Conservation (phyloP, 2,113 vertebrate species). For the Glaucidium brasilianum region DNA sequence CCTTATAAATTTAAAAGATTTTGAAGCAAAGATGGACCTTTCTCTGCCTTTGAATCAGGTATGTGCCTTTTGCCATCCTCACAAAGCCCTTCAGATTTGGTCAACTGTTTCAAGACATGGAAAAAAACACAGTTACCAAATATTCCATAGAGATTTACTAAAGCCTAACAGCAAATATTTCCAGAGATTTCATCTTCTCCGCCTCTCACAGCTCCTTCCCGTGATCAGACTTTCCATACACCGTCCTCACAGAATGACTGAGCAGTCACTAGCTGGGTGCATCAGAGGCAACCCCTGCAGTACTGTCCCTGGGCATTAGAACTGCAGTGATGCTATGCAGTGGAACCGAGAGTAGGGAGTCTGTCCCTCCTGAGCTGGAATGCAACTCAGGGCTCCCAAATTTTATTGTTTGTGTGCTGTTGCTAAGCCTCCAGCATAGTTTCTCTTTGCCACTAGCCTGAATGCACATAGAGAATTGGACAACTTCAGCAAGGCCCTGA, state of each 20-base stretch:
- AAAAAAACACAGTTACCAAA: slow-evolving; percentile 33
- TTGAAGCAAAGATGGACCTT: background rate
- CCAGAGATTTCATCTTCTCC: slow-evolving; percentile 55
- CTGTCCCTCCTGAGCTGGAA: background rate
- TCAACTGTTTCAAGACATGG: background rate
- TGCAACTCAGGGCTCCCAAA: background rate
- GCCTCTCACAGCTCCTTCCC: background rate
- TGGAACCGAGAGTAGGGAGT: accelerated
- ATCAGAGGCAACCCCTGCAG: background rate
- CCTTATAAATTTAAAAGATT: background rate
- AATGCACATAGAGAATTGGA: background rate
- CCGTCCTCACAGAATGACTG: background rate
- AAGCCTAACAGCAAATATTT: slow-evolving; percentile 53
- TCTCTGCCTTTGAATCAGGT: slow-evolving; percentile 2
- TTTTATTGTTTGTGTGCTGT: background rate
- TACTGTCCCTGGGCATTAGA: background rate
- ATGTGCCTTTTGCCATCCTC: background rate
- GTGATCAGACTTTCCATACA: slow-evolving; percentile 44
- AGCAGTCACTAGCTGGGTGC: background rate
- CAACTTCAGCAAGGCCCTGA: background rate
- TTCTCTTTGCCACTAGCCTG: background rate
- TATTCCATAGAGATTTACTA: slow-evolving; percentile 50
- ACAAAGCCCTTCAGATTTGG: background rate
- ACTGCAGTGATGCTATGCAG: accelerated
- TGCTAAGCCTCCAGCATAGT: background rate